Evolutionary conservation across 2,113 vertebrate genomes (phyloP).

Genomic region (Hypomesus transpacificus): DNA sequence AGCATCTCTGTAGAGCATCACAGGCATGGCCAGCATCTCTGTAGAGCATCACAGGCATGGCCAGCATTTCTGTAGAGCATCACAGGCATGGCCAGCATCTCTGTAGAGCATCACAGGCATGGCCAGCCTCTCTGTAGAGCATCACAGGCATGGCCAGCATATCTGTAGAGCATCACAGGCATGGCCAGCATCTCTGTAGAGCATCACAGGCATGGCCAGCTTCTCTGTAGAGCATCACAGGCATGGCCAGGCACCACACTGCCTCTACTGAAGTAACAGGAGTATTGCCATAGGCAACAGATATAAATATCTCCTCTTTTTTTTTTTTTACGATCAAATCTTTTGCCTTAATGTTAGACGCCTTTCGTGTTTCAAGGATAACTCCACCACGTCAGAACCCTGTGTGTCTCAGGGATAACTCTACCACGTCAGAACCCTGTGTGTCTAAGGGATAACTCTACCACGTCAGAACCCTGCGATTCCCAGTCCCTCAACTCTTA

Average conservation of each 20-base stretch:
- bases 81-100: constrained; percentile 40
- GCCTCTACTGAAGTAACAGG: not conserved
- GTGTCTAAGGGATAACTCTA: no score
- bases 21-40: constrained; percentile 44
- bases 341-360: no score
- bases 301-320: no score
- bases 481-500: not conserved
- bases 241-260: not conserved
- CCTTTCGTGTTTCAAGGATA: no score
- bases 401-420: no score
- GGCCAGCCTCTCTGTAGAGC: constrained; percentile 43
- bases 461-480: not conserved
- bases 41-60: constrained; percentile 42
- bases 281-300: no score
- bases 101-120: constrained; percentile 39
- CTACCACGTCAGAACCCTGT: no score
- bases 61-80: constrained; percentile 36
- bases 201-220: constrained; percentile 38
- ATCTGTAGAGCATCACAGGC: constrained; percentile 33
- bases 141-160: constrained; percentile 39
- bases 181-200: constrained; percentile 47
- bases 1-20: constrained; percentile 31
- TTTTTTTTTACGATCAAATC: no score
- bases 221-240: constrained; percentile 33
- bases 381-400: no score